Conservation (phyloP, 2,113 vertebrate genomes). For the Eupsittula cactorum region DNA sequence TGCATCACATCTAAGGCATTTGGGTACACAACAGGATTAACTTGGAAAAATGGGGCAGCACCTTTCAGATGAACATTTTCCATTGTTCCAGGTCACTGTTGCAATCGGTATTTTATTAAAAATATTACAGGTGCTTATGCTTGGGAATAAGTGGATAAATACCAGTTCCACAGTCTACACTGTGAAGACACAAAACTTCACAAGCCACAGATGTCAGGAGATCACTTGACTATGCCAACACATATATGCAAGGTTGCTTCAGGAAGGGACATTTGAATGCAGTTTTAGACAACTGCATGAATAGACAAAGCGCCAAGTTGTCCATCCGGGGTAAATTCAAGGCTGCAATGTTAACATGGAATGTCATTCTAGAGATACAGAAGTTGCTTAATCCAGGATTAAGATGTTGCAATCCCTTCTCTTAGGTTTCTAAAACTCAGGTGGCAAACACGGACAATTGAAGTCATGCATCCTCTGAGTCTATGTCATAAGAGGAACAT, state of each 20-base stretch:
- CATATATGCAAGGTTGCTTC: background rate
- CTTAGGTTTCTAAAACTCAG: background rate
- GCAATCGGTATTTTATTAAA: background rate
- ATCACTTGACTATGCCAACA: background rate
- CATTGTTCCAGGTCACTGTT: background rate
- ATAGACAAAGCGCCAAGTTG: background rate
- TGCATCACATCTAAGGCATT: background rate
- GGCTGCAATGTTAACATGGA: background rate
- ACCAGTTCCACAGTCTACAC: background rate
- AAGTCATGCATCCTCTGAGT: background rate
- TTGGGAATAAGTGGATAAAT: background rate
- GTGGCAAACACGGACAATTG: background rate
- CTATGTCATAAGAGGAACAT: background rate
- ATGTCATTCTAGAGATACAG: background rate
- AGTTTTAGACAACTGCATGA: background rate
- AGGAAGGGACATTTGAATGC: background rate
- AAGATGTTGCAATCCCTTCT: conserved; percentile 13
- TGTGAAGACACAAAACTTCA: background rate
- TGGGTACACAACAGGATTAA: fast-evolving
- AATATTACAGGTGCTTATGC: background rate
- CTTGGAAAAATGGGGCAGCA: background rate
- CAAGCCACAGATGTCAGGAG: background rate
- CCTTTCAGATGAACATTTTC: background rate
- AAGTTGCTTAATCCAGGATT: conserved; percentile 32
- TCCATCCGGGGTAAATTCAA: background rate